Percentiles rank a stretch among this genome's conserved stretches.
These are phyloP conservation scores for Tupaia chinensis DNA, from an alignment of 2,113 vertebrate genomes.

Conservation along the genomic window DNA sequence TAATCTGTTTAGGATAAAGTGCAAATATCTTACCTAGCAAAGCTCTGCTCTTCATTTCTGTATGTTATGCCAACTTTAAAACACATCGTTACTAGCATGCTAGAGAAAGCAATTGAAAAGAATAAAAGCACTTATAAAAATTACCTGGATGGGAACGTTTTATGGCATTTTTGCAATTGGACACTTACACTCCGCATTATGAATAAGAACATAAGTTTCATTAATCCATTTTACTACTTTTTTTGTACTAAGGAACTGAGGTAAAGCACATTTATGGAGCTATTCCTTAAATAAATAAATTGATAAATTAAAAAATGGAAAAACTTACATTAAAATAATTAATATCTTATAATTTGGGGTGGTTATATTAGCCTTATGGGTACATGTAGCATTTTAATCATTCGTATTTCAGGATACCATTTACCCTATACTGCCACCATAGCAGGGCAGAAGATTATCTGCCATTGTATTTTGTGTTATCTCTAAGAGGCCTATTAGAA, in stretches of 20 bases:
- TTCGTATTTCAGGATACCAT: not conserved
- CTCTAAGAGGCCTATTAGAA: not conserved
- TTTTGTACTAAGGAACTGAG: not conserved
- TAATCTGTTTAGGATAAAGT: conserved; percentile 60
- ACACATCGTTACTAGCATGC: not conserved
- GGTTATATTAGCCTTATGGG: not conserved
- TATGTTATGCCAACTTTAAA: conserved; percentile 13
- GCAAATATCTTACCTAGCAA: not conserved
- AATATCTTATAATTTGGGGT: not conserved
- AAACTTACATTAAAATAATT: not conserved
- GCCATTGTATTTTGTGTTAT: not conserved
- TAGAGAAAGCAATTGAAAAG: not conserved
- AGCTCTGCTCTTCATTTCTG: not conserved
- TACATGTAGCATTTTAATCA: not conserved
- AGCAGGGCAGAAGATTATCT: not conserved
- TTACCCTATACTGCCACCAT: not conserved
- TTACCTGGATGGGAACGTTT: conserved; percentile 39
- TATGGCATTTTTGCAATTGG: not conserved
- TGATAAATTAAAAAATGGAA: not conserved
- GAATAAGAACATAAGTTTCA: not conserved
- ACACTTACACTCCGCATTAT: not conserved
- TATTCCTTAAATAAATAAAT: conserved; percentile 13
- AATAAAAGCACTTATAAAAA: conserved; percentile 29
- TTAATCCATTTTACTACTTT: conserved; percentile 12
- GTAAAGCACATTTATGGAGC: not conserved